Percentiles rank a stretch among this genome's conserved stretches.
Evolutionary conservation across 2,797 vertebrate species (phyloP).

Genomic region (Enteromius unitaeniatus): DNA sequence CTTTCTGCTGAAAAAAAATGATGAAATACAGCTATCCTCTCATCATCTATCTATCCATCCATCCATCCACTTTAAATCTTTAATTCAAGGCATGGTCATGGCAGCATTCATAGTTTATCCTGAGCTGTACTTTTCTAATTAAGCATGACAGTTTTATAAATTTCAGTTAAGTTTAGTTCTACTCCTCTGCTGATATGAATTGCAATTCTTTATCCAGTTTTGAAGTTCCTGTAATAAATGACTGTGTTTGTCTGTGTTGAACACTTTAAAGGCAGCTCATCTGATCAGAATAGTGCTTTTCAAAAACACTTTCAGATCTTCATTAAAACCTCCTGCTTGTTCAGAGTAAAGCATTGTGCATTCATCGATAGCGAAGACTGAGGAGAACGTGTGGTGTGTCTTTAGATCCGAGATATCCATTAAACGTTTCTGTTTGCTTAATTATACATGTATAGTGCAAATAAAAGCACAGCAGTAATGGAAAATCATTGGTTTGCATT

Average conservation of each 20-base stretch:
- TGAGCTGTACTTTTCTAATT: background rate
- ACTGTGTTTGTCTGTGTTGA: background rate
- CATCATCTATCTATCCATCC: background rate
- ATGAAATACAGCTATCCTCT: background rate
- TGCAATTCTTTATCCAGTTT: background rate
- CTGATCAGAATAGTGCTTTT: background rate
- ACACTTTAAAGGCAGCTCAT: background rate
- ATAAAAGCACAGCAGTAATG: constrained; percentile 50
- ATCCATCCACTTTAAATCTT: background rate
- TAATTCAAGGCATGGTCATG: background rate
- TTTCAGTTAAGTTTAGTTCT: background rate
- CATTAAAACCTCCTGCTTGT: background rate
- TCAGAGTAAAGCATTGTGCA: constrained; percentile 13
- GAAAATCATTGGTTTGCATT: constrained; percentile 36
- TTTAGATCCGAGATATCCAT: constrained; percentile 20
- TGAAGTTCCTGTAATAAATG: background rate
- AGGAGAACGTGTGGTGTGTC: constrained; percentile 7
- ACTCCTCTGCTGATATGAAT: background rate
- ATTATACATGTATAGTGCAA: constrained; percentile 27
- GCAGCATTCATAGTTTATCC: background rate
- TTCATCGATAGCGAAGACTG: background rate
- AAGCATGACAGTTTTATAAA: background rate
- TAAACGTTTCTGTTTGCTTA: constrained; percentile 36
- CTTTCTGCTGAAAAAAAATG: constrained; percentile 6
- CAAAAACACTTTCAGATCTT: background rate